Evolutionary conservation across 2,113 vertebrate genomes (phyloP).

Genomic region (Scatophagus argus): DNA sequence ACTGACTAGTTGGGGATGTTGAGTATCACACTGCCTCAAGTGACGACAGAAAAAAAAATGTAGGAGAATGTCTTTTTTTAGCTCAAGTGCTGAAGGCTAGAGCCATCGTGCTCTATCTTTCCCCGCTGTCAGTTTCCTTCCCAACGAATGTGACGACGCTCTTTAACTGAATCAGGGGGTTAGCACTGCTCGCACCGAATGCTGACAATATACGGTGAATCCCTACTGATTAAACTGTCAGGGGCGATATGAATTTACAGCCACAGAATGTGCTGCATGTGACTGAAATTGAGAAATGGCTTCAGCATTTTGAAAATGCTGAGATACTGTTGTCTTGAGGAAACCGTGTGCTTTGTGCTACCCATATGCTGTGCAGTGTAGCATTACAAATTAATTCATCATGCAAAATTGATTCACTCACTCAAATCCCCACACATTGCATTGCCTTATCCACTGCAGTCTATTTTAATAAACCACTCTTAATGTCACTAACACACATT

Average conservation of each 20-base stretch:
- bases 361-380: conserved; percentile 38
- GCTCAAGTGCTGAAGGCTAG: conserved; percentile 65
- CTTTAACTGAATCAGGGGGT: conserved; percentile 30
- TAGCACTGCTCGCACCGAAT: conserved; percentile 7
- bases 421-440: conserved; percentile 4
- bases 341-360: conserved; percentile 52
- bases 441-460: neutral
- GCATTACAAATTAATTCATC: conserved; percentile 66
- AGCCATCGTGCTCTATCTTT: conserved; percentile 56
- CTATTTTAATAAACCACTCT: conserved; percentile 17
- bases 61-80: conserved; percentile 75
- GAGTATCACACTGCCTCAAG: conserved; percentile 60
- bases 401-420: conserved; percentile 62
- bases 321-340: conserved; percentile 27
- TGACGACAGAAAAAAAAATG: conserved; percentile 58
- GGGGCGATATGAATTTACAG: conserved; percentile 1
- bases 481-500: conserved; percentile 35
- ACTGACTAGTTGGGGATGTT: conserved; percentile 47
- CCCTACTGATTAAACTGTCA: conserved; percentile 9
- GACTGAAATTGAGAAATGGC: conserved; percentile 17
- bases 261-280: conserved; percentile 6
- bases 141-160: conserved; percentile 41
- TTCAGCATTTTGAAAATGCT: conserved; percentile 2
- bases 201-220: neutral
- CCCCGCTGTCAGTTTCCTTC: conserved; percentile 45